Percentiles rank a stretch among this genome's conserved stretches.
These are phyloP conservation scores for Cosmopolites sordidus DNA, from an alignment of 2,888 invertebrate genomes.

Conservation along the genomic window DNA sequence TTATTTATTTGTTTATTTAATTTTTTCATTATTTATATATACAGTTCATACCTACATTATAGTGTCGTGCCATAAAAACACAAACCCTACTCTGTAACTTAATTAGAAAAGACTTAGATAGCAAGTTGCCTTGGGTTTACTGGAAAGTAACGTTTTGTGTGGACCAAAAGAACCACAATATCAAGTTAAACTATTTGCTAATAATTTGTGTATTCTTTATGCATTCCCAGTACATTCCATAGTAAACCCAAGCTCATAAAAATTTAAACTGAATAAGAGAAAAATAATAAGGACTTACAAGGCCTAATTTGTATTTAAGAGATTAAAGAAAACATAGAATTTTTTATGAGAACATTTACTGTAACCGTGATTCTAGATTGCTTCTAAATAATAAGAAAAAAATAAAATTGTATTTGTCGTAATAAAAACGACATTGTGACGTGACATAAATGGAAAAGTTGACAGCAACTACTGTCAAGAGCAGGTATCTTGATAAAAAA, in stretches of 20 bases:
- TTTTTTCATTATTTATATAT: too few relatives aligned
- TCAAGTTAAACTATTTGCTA: slow-evolving; percentile 18
- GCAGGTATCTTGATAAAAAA: too few relatives aligned
- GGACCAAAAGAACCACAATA: slow-evolving; percentile 41
- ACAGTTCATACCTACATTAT: too few relatives aligned
- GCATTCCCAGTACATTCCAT: slow-evolving; percentile 43
- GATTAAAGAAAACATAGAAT: slow-evolving; percentile 17
- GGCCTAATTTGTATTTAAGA: slow-evolving; percentile 36
- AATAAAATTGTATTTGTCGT: slow-evolving; percentile 5
- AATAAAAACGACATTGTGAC: too few relatives aligned
- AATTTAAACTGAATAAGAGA: neutral
- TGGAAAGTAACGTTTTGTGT: slow-evolving; percentile 32
- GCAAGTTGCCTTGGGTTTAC: slow-evolving; percentile 34
- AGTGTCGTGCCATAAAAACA: too few relatives aligned
- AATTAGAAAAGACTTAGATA: too few relatives aligned
- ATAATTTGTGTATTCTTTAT: slow-evolving; percentile 15
- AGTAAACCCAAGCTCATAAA: slow-evolving; percentile 36
- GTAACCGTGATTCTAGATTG: slow-evolving; percentile 31
- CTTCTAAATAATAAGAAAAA: slow-evolving; percentile 24
- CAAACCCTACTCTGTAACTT: too few relatives aligned
- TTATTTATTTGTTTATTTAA: too few relatives aligned
- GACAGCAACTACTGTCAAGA: too few relatives aligned
- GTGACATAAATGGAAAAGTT: too few relatives aligned
- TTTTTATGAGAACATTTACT: slow-evolving; percentile 35
- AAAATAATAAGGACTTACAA: slow-evolving; percentile 25